Percentiles rank a stretch among this genome's conserved stretches.
phyloP scores from a whole-genome alignment of 2,888 invertebrate genomes.

The Cryptocheilus praepositus region DNA sequence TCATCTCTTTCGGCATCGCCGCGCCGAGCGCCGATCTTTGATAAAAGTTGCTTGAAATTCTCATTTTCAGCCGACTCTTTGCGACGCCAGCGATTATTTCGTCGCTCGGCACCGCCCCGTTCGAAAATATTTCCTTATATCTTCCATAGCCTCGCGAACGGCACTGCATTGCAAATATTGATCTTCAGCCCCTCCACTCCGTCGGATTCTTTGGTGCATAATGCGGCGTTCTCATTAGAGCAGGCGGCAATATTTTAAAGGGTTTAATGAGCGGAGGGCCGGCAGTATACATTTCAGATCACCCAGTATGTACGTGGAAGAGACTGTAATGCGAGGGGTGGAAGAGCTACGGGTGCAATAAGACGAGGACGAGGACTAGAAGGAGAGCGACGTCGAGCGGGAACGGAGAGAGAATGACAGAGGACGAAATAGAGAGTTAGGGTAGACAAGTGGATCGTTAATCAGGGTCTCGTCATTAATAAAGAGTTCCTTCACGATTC shows the following conservation, averaged over 20 bases:
- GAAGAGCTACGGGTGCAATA: constrained; percentile 37
- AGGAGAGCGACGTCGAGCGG: not conserved
- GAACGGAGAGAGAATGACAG: not conserved
- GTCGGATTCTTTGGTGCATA: constrained; percentile 20
- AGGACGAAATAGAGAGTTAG: constrained; percentile 12
- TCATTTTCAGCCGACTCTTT: too few relatives aligned
- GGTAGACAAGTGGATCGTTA: constrained; percentile 42
- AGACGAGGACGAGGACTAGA: constrained; percentile 26
- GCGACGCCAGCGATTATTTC: too few relatives aligned
- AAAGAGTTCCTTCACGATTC: constrained; percentile 41
- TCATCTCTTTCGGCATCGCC: too few relatives aligned
- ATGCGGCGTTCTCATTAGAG: constrained; percentile 31
- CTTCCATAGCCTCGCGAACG: not conserved
- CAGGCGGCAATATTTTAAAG: constrained; percentile 25
- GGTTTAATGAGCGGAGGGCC: constrained; percentile 27
- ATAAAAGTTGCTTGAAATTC: too few relatives aligned
- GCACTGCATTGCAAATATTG: constrained; percentile 3
- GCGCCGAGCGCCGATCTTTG: too few relatives aligned
- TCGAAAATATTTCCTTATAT: too few relatives aligned
- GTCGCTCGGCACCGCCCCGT: too few relatives aligned
- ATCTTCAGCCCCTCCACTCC: constrained; percentile 12
- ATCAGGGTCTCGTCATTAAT: constrained; percentile 48
- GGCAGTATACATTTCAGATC: constrained; percentile 33
- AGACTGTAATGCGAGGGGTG: constrained; percentile 13
- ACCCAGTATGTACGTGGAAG: constrained; percentile 16